Conservation (phyloP, 2,797 vertebrate species). For the Ctenosaura bakeri region DNA sequence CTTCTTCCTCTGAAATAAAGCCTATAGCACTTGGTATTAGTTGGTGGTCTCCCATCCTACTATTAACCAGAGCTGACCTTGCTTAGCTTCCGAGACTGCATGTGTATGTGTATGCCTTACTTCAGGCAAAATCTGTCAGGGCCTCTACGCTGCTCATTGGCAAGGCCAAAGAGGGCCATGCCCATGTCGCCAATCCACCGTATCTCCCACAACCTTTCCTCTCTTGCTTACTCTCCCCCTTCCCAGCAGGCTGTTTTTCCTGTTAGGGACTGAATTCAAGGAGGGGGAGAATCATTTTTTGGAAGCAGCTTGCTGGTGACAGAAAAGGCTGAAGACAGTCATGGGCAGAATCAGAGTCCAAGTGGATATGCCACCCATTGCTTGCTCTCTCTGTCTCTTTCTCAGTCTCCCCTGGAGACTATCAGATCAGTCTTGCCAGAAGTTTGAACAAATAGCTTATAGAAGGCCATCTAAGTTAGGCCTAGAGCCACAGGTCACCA, state of each 20-base stretch:
- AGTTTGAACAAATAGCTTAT: background rate
- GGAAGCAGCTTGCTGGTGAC: background rate
- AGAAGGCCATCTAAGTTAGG: background rate
- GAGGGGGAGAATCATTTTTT: background rate
- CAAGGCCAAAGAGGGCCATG: background rate
- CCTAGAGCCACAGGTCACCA: background rate
- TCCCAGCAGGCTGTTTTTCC: background rate
- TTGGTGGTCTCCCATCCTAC: no score
- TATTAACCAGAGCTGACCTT: no score
- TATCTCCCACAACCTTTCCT: background rate
- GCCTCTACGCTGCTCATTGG: background rate
- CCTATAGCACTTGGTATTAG: no score
- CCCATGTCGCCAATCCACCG: background rate
- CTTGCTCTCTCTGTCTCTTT: background rate
- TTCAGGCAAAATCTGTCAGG: background rate
- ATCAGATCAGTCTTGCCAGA: background rate
- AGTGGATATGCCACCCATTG: background rate
- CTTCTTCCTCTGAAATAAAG: no score
- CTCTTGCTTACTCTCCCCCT: background rate
- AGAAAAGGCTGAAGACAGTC: background rate
- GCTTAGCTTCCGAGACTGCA: no score
- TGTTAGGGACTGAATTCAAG: background rate
- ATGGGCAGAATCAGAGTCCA: background rate
- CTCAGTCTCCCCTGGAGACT: background rate
- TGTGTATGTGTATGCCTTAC: no score